Evolutionary conservation across 2,113 vertebrate genomes (phyloP), one percentile per base, ranked within the genome.

Genomic region (Hiodon alosoides): DNA sequence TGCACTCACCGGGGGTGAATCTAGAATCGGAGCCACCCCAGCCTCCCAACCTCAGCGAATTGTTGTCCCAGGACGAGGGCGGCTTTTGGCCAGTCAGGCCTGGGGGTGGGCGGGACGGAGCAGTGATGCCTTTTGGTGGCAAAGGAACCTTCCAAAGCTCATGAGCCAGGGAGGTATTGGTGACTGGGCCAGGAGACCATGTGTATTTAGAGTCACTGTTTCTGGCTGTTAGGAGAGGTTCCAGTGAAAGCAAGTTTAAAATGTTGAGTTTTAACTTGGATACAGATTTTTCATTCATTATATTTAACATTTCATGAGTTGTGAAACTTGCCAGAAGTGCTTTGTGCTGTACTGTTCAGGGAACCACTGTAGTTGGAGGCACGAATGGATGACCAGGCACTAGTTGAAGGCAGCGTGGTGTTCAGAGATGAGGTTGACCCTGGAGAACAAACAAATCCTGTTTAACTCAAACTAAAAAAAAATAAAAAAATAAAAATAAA

Each of bases 341-440:
- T 98, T 96, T 98, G 97, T 99, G 97, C 97, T 97, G 97, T 97
- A 92, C 96, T 98, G 97, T 95, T 98, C 94, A 98, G 96, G 93
- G 96, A 96, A 95, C 94, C 93, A 92, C 90, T 97, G 94, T 96
- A 96, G 95, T 94, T 98, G 95, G 97, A 99, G 97, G 97, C 97
- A 99, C 97, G 95, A 98, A 98, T 96, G 96, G 96, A 98, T 95
- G 97, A 98, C 97, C 97, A 99, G 97, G 97, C 97, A 99, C 97
- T 99, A 95, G 95, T 98, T 94, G 97, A 99, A 99, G 97, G 97
- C 97, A 99, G 98, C 94, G 96, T 95, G 97, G 97, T 99, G 97
- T 98, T 99, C 92, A 99, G 92, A 95, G 97, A 99, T 98, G 97
- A 98, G 94, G 97, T 96, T 93, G 95, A 95, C 95, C 97, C 97